These are phyloP conservation scores for Aplochiton taeniatus DNA, from an alignment of 2,797 vertebrate species.

Conservation along the genomic window DNA sequence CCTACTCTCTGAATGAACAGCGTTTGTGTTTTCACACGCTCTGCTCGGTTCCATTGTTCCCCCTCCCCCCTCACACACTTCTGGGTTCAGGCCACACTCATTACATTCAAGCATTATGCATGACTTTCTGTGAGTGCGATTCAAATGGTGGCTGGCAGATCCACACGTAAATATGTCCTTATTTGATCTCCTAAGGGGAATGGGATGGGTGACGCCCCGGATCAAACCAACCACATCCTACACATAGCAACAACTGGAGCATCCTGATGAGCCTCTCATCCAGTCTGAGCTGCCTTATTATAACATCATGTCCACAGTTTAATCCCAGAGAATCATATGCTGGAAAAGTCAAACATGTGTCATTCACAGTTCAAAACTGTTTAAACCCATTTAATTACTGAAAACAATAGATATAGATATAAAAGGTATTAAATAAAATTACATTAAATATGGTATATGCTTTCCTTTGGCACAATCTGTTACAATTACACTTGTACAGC, in stretches of 20 bases:
- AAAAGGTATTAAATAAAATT: too few relatives aligned
- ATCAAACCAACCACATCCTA: slow-evolving; percentile 18
- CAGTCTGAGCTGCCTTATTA: slow-evolving; percentile 50
- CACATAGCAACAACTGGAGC: slow-evolving; percentile 45
- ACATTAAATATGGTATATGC: too few relatives aligned
- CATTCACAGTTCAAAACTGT: neutral
- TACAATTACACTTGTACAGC: too few relatives aligned
- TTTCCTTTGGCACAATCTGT: too few relatives aligned
- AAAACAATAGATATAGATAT: too few relatives aligned
- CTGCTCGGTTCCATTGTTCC: slow-evolving; percentile 71
- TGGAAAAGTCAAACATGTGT: slow-evolving; percentile 20
- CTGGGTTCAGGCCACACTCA: slow-evolving; percentile 47
- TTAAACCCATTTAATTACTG: too few relatives aligned
- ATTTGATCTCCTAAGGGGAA: slow-evolving; percentile 9
- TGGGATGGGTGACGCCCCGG: neutral
- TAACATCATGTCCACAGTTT: slow-evolving; percentile 51
- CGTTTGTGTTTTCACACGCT: slow-evolving; percentile 56
- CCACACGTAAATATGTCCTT: slow-evolving; percentile 23
- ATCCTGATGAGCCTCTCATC: slow-evolving; percentile 52
- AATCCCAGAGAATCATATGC: slow-evolving; percentile 39
- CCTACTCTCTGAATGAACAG: slow-evolving; percentile 27
- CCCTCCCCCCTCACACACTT: slow-evolving; percentile 44
- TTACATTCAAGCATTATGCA: slow-evolving; percentile 49
- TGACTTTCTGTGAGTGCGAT: slow-evolving; percentile 34
- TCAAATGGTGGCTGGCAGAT: slow-evolving; percentile 28